Evolutionary conservation across 2,113 vertebrate genomes (phyloP), one percentile per base, ranked within the genome.

Genomic region (Tupaia tana): DNA sequence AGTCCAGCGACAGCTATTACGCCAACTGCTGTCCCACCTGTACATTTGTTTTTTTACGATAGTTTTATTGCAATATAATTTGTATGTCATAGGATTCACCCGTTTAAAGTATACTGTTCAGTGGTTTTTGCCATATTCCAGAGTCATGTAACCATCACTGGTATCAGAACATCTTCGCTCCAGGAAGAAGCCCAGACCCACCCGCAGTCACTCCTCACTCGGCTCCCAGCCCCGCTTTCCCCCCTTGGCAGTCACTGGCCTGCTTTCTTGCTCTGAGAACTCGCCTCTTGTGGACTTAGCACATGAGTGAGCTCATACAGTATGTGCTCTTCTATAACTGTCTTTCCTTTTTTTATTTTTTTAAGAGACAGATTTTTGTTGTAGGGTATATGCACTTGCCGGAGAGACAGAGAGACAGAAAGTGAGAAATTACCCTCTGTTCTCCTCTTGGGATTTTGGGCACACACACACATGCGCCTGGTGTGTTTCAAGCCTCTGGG

Each of bases 91-190:
- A n/a, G 20, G n/a, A 59, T 81, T 66, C 34, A 34, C 25, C 31
- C 64, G 10, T 70, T 22, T 54, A 43, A 90, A 80, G 29, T 74
- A 1, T 70, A 11, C 12, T 6, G 20, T 34, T 90, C 13, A 12
- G 16, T 90, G 34, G 14, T 52, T 84, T 86, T 94, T 70, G n/a
- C 78, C n/a, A 56, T 34, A 66, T 70, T 90, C 90, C 90, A 78
- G 64, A 83, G 31, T 14, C 75, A 34, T 54, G 52, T 24, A 34
- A 6, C 86, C 24, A 1, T 78, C 56, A 31, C 54, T 85, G 25
- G 67, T 64, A 52, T 71, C 27, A 88, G 59, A 66, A 64, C 24
- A 16, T 86, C 74, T 58, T 86, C 14, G 34, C 63, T 25, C 69
- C 1, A 7, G 61, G n/a, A 84, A 31, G 67, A 69, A 29, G 29